Percentiles rank a stretch among this genome's conserved stretches.
Evolutionary conservation across 2,113 vertebrate genomes (phyloP).

Genomic region (Rhodinocichla rosea): DNA sequence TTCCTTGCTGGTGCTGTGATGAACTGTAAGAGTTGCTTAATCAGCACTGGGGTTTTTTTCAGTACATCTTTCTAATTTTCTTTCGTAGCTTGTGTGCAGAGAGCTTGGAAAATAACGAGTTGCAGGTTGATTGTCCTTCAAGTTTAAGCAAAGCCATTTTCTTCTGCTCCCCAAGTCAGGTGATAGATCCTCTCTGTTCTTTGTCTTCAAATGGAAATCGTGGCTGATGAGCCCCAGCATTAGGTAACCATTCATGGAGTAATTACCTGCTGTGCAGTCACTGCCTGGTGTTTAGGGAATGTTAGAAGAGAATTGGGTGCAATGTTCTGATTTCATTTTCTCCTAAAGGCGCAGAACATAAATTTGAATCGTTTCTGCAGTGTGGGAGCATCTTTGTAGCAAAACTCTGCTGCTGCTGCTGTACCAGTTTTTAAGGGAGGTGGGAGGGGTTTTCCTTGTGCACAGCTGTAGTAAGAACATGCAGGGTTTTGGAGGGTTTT

Average conservation of each 20-base stretch:
- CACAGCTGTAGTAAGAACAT: neutral
- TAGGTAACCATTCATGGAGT: neutral
- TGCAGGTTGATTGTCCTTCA: neutral
- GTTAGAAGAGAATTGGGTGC: neutral
- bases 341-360: neutral
- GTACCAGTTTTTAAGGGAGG: neutral
- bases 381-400: neutral
- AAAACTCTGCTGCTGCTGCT: neutral
- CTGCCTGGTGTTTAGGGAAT: neutral
- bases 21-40: neutral
- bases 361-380: neutral
- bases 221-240: neutral
- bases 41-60: neutral
- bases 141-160: neutral
- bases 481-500: accelerated
- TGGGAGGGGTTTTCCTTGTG: neutral
- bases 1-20: neutral
- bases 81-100: neutral
- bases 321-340: neutral
- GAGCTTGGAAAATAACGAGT: neutral
- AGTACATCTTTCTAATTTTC: neutral
- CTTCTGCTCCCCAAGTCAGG: neutral
- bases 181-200: neutral
- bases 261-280: neutral
- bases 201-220: neutral